Evolutionary conservation across 2,797 vertebrate genomes (phyloP).

Genomic region (Staurois parvus): DNA sequence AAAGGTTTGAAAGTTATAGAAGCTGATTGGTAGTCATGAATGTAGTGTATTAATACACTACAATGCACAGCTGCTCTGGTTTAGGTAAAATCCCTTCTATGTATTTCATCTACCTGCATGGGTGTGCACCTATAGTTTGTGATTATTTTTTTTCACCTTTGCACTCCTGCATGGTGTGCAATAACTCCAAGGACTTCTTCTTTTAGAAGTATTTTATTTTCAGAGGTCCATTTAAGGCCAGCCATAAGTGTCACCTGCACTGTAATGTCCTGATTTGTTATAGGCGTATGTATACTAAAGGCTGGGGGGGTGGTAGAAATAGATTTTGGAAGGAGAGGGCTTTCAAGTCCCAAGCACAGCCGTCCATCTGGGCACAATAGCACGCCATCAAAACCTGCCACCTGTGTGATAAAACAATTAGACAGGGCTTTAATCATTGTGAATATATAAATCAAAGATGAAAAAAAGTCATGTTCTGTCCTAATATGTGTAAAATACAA

Average conservation of each 20-base stretch:
- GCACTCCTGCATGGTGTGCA: conserved; percentile 42
- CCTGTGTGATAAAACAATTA: conserved; percentile 65
- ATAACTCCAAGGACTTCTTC: conserved; percentile 46
- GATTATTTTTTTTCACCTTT: conserved; percentile 27
- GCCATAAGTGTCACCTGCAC: conserved; percentile 12
- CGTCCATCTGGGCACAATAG: conserved; percentile 78
- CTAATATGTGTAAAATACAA: too few species aligned
- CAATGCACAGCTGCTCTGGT: too few species aligned
- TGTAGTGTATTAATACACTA: too few species aligned
- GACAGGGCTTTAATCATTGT: too few species aligned
- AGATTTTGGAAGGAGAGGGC: not conserved
- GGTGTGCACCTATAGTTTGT: too few species aligned
- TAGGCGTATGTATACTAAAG: not conserved
- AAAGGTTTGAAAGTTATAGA: too few species aligned
- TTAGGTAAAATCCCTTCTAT: too few species aligned
- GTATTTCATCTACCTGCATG: too few species aligned
- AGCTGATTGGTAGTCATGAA: too few species aligned
- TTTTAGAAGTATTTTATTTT: conserved; percentile 16
- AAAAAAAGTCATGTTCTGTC: too few species aligned
- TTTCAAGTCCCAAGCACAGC: conserved; percentile 72
- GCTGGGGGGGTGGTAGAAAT: not conserved
- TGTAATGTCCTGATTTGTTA: not conserved
- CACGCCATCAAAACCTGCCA: conserved; percentile 74
- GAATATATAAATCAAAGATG: too few species aligned
- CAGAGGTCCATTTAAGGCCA: conserved; percentile 4